Evolutionary conservation across 1,140 invertebrate species (phyloP).

Genomic region (Caerostris extrusa): DNA sequence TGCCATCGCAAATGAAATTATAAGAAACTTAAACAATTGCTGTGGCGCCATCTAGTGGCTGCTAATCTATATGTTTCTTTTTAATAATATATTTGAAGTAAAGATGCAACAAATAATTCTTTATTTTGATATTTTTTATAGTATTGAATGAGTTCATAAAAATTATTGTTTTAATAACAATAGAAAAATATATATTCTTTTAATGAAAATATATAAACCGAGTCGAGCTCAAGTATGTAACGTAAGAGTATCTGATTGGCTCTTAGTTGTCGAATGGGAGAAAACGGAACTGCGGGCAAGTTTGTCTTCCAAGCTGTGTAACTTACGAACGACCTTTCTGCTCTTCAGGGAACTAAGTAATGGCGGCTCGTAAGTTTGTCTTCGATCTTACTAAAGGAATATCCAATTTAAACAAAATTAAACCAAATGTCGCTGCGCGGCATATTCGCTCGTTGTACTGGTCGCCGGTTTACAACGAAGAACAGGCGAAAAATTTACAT

Average conservation of each 20-base stretch:
- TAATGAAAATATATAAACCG: no score
- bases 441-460: slow-evolving; percentile 24
- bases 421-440: not conserved
- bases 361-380: slow-evolving; percentile 39
- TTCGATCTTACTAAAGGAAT: not conserved
- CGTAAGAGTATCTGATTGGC: not conserved
- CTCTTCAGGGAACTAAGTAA: slow-evolving; percentile 37
- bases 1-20: no score
- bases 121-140: no score
- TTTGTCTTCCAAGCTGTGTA: slow-evolving; percentile 48
- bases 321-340: slow-evolving; percentile 52
- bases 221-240: not conserved
- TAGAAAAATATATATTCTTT: no score
- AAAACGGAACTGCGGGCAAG: not conserved
- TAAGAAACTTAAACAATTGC: no score
- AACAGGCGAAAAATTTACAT: slow-evolving; percentile 45
- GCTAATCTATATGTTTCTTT: no score
- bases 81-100: no score
- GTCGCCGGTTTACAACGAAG: slow-evolving; percentile 54
- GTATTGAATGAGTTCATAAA: no score
- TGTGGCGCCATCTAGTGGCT: no score
- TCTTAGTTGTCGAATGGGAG: not conserved
- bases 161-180: no score
- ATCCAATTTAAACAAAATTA: slow-evolving; percentile 11
- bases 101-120: no score